phyloP scores from a whole-genome alignment of 1,140 invertebrate genomes.

The Heterodera carotae region DNA sequence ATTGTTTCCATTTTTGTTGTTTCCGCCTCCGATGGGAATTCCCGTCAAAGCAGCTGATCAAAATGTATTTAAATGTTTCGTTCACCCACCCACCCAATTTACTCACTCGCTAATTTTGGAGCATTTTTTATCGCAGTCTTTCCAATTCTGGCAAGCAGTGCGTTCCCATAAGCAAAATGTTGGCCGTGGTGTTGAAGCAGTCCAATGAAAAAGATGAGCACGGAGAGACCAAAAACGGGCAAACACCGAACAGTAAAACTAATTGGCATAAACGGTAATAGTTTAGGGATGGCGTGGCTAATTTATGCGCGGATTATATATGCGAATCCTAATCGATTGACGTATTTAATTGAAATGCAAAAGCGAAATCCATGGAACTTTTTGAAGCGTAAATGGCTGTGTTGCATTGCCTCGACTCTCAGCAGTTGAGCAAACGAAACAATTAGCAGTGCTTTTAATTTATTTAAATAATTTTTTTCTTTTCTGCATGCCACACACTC shows the following conservation, averaged over 20 bases:
- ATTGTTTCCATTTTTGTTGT: background rate
- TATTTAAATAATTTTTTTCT: too few species aligned
- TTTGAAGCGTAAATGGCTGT: background rate
- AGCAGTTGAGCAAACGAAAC: background rate
- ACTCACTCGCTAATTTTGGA: background rate
- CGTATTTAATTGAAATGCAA: too few species aligned
- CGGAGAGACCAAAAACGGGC: background rate
- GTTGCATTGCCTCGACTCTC: background rate
- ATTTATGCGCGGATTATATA: too few species aligned
- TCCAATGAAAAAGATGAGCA: background rate
- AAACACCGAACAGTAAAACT: background rate
- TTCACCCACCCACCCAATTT: too few species aligned
- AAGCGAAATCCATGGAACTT: background rate
- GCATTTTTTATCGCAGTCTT: background rate
- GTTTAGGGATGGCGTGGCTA: background rate
- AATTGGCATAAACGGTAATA: background rate
- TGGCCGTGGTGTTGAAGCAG: background rate
- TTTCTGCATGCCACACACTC: too few species aligned
- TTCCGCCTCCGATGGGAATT: background rate
- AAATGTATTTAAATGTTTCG: background rate
- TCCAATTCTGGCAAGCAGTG: background rate
- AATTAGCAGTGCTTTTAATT: background rate
- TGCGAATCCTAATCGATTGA: too few species aligned
- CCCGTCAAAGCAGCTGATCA: background rate
- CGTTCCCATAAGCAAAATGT: background rate